Base-by-base conservation (phyloP, 2,797 vertebrate genomes). In the Muscicapa comitata region DNA sequence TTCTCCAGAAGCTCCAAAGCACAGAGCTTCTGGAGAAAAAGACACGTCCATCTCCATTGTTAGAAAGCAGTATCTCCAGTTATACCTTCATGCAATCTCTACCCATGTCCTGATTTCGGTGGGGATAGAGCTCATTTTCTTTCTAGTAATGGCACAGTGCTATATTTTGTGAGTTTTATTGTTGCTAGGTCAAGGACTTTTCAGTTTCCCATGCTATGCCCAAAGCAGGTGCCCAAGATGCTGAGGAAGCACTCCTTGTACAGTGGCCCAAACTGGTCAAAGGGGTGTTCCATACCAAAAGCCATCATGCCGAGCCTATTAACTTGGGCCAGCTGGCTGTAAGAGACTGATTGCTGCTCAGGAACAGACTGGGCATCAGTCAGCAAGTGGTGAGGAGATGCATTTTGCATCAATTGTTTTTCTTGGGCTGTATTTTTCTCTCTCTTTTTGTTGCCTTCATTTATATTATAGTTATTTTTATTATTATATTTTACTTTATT, bases 11-110 rank as follows among this genome's bases (percentile, higher is more conserved):
- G 9, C 4, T 26, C 23, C 13, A 35, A 51, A 59, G 11, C 50
- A 53, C 21, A 68, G 33, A 84, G 18, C 12, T 72, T 59, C 35
- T 28, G 35, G 21, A 76, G 24, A 15, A 76, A 63, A 79, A 58
- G 21, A 42, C 11, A 14, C 8, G 3, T 58, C 13, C 6, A 10
- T 17, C 20, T 68, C n/a, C 0, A 1, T 14, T 26, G 24, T 53
- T 38, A 70, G 70, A 73, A 89, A 82, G 3, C 6, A 37, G 3
- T 21, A 57, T 45, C 8, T 75, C 28, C 42, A 38, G 8, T 47
- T 55, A 24, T 2, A 63, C 2, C 7, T 26, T 24, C 33, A 58
- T 17, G 12, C 1, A 50, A 10, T 31, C 12, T 80, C 16, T 37
- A 35, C 8, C 7, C 19, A 13, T 16, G 5, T 38, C 28, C 48